Evolutionary conservation across 2,888 invertebrate species (phyloP).

Genomic region (Himalopsyche kuldschensis): DNA sequence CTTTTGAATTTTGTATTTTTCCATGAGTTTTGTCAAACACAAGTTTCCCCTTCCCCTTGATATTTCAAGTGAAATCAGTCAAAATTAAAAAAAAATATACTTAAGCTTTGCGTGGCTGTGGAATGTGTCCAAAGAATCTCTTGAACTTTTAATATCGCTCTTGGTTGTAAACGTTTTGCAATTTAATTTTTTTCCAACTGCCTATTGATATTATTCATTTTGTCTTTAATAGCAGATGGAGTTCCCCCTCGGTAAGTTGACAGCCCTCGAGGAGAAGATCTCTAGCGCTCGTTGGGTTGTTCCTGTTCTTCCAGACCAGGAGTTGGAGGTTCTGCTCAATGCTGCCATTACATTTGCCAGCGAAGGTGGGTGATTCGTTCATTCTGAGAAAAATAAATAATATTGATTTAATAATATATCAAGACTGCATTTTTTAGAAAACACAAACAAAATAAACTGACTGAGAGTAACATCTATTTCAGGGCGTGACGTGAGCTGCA

Average conservation of each 20-base stretch:
- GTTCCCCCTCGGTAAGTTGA: constrained; percentile 87
- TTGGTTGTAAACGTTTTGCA: too few species aligned
- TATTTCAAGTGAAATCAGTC: too few species aligned
- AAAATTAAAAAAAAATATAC: too few species aligned
- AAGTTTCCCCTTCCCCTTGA: too few species aligned
- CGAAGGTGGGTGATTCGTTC: constrained; percentile 61
- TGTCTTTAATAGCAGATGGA: constrained; percentile 32
- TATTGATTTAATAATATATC: not conserved
- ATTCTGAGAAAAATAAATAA: not conserved
- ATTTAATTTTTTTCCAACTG: too few species aligned
- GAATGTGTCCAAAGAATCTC: too few species aligned
- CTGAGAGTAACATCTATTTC: constrained; percentile 19
- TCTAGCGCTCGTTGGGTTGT: constrained; percentile 96
- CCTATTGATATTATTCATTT: not conserved
- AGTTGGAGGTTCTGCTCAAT: constrained; percentile 87
- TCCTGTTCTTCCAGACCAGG: constrained; percentile 94
- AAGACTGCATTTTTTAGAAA: not conserved
- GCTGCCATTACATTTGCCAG: constrained; percentile 85
- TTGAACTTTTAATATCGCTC: too few species aligned
- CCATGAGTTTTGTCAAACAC: too few species aligned
- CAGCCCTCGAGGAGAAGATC: constrained; percentile 92
- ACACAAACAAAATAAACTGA: not conserved
- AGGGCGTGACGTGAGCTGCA: constrained; percentile 86
- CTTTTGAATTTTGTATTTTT: too few species aligned
- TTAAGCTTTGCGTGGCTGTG: too few species aligned